Percentiles rank a stretch among this genome's conserved stretches.
These are phyloP conservation scores for Enteromius fasciolatus DNA, from an alignment of 2,797 vertebrate genomes.

Conservation along the genomic window DNA sequence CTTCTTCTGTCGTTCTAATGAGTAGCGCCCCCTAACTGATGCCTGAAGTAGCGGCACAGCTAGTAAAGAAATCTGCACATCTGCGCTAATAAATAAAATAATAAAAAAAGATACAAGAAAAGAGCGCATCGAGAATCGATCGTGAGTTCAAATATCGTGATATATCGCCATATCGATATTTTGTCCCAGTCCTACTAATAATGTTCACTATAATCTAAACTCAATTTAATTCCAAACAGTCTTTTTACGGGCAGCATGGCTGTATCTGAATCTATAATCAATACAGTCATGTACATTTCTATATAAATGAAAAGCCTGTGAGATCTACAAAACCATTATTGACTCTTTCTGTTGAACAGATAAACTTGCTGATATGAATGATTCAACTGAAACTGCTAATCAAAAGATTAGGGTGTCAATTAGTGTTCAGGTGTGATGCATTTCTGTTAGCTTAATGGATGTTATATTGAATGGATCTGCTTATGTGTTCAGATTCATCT, in stretches of 20 bases:
- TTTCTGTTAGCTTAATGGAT: background rate
- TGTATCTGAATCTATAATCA: conserved; percentile 57
- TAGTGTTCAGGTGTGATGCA: background rate
- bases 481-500: background rate
- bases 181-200: too few relatives aligned
- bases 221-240: conserved; percentile 15
- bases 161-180: too few relatives aligned
- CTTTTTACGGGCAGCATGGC: background rate
- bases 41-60: too few relatives aligned
- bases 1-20: too few relatives aligned
- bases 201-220: background rate
- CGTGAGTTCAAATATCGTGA: too few relatives aligned
- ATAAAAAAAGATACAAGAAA: too few relatives aligned
- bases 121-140: too few relatives aligned
- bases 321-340: conserved; percentile 68
- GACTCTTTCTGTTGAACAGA: conserved; percentile 67
- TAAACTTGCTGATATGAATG: conserved; percentile 76
- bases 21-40: too few relatives aligned
- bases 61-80: too few relatives aligned
- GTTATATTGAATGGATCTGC: background rate
- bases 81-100: too few relatives aligned
- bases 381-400: conserved; percentile 55
- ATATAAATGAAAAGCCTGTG: conserved; percentile 70
- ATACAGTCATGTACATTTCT: conserved; percentile 68
- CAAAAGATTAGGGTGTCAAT: conserved; percentile 57